Base-by-base conservation (phyloP, 2,888 invertebrate species). In the Himalopsyche tibetana region DNA sequence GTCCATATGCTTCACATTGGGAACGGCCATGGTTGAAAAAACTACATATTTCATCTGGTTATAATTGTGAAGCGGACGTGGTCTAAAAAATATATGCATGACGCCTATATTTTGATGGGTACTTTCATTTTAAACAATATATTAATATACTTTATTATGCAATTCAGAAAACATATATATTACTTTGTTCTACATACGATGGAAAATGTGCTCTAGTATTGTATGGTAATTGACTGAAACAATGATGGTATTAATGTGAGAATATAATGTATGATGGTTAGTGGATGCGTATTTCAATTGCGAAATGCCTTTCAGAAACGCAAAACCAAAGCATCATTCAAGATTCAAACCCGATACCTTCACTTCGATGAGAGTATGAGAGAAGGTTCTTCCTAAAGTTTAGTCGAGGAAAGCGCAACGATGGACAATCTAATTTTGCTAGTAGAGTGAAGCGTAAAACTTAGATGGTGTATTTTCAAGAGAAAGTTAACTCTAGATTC, bases 311-410 rank as follows among this genome's bases (percentile, higher is more conserved):
- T 63, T 63, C 63, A 19, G 63, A 19, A 63, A 63, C 63, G 63
- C 19, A 63, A 63, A 63, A 63, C 63, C 63, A 63, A 63, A 63
- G 63, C 63, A 63, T 63, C 63, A 63, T 63, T 63, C 63, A 63
- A 63, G 63, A 63, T 63, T 63, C 63, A 63, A 63, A 63, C 63
- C 63, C 28, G 63, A 63, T 63, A 63, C 63, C 63, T 63, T 63
- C 63, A 63, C 63, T 11, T 63, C 63, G 63, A 63, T 28, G 63
- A 63, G 63, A 63, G 63, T n/a, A 19, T 63, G 63, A 63, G 63
- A 63, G 63, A 63, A 63, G 63, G 63, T 19, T 63, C 19, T 28
- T 19, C n/a, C 19, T 63, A 19, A 9, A 63, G 63, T 8, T 19
- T 19, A 19, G 6, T n/a, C 63, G 8, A 28, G 19, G 28, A 63